Evolutionary conservation across 2,888 invertebrate species (phyloP).

Genomic region (Mantis religiosa): DNA sequence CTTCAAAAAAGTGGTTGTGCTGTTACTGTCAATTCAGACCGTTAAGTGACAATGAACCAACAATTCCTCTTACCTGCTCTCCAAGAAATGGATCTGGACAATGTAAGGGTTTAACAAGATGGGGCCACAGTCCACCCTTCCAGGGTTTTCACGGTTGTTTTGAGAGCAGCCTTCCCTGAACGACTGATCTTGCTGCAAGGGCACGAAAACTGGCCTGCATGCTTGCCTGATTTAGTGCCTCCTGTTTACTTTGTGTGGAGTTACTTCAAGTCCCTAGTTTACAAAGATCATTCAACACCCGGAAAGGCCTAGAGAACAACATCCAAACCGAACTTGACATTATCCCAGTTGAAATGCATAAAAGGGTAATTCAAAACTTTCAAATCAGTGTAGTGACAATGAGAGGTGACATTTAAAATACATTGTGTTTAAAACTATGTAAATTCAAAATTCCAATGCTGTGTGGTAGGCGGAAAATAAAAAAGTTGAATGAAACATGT

Average conservation of each 20-base stretch:
- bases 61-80: not conserved
- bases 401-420: slow-evolving; percentile 28
- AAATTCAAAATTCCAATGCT: no score
- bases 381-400: slow-evolving; percentile 31
- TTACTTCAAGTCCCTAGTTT: slow-evolving; percentile 32
- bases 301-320: slow-evolving; percentile 33
- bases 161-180: slow-evolving; percentile 14
- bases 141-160: slow-evolving; percentile 12
- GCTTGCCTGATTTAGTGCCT: slow-evolving; percentile 26
- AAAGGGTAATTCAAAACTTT: slow-evolving; percentile 30
- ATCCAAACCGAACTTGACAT: slow-evolving; percentile 20
- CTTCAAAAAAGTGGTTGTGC: slow-evolving; percentile 35
- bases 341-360: slow-evolving; percentile 29
- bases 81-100: slow-evolving; percentile 13
- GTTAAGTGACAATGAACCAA: slow-evolving; percentile 34
- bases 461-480: not conserved
- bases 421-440: slow-evolving; percentile 37
- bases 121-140: slow-evolving; percentile 26
- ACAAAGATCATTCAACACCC: slow-evolving; percentile 33
- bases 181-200: slow-evolving; percentile 17
- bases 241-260: slow-evolving; percentile 20
- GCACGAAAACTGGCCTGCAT: slow-evolving; percentile 22
- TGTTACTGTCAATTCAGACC: slow-evolving; percentile 36
- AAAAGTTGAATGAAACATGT: not conserved
- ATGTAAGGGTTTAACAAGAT: slow-evolving; percentile 20